These are phyloP conservation scores for Diplolepis rosae DNA, from an alignment of 2,888 invertebrate genomes.

Conservation along the genomic window DNA sequence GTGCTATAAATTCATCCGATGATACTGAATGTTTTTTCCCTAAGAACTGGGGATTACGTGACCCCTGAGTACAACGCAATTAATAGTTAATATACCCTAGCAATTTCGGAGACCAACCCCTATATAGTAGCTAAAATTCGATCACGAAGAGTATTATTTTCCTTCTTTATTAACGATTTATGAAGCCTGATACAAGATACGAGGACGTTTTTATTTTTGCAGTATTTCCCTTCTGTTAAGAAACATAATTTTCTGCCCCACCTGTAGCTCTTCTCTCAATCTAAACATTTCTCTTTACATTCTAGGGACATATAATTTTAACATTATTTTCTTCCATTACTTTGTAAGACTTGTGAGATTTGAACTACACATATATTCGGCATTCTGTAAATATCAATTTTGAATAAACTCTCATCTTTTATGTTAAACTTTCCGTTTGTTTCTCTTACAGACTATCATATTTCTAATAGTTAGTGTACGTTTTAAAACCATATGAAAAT, in stretches of 20 bases:
- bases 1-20: not conserved
- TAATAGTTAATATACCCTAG: constrained; percentile 3
- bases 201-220: not conserved
- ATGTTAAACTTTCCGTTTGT: too few species aligned
- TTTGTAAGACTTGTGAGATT: too few species aligned
- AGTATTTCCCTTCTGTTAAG: not conserved
- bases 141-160: not conserved
- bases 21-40: not conserved
- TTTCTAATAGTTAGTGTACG: not conserved
- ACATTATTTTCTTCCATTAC: too few species aligned
- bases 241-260: too few species aligned
- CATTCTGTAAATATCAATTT: too few species aligned
- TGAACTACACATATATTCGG: too few species aligned
- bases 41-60: not conserved
- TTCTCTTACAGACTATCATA: too few species aligned
- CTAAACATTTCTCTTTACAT: too few species aligned
- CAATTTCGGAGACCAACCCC: not conserved
- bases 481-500: not conserved
- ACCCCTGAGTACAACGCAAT: not conserved
- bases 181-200: not conserved
- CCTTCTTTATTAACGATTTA: not conserved
- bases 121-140: not conserved
- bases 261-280: too few species aligned
- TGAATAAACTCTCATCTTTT: too few species aligned
- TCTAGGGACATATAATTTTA: too few species aligned